phyloP scores from a whole-genome alignment of 2,113 vertebrate species.

The Sclerurus mexicanus region DNA sequence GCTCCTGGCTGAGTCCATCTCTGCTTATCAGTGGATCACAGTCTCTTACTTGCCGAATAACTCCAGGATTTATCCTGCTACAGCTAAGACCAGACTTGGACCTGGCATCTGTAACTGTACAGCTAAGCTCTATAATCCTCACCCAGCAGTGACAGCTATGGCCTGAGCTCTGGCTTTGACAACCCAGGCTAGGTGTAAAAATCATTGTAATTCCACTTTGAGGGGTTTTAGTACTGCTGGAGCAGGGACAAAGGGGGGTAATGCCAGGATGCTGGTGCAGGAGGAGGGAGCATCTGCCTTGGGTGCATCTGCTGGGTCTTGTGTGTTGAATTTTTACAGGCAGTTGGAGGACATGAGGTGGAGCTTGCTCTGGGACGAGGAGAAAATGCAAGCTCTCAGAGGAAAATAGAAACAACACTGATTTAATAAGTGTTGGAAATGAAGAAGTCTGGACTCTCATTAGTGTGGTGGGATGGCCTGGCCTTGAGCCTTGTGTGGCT shows the following conservation, averaged over 20 bases:
- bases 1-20: background rate
- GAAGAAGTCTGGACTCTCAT: accelerated
- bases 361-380: background rate
- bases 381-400: background rate
- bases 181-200: background rate
- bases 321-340: background rate
- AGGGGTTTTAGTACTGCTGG: background rate
- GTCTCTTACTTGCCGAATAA: background rate
- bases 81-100: background rate
- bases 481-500: accelerated
- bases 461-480: background rate
- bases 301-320: background rate
- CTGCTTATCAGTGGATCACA: background rate
- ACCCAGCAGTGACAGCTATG: background rate
- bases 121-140: conserved; percentile 15
- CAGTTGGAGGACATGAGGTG: background rate
- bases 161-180: background rate
- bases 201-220: background rate
- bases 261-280: background rate
- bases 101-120: background rate
- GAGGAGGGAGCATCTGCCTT: background rate
- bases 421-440: background rate
- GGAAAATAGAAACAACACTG: accelerated
- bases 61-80: background rate
- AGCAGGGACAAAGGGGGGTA: background rate